Evolutionary conservation across 2,797 vertebrate species (phyloP).

Genomic region (Ctenopoma multispine): DNA sequence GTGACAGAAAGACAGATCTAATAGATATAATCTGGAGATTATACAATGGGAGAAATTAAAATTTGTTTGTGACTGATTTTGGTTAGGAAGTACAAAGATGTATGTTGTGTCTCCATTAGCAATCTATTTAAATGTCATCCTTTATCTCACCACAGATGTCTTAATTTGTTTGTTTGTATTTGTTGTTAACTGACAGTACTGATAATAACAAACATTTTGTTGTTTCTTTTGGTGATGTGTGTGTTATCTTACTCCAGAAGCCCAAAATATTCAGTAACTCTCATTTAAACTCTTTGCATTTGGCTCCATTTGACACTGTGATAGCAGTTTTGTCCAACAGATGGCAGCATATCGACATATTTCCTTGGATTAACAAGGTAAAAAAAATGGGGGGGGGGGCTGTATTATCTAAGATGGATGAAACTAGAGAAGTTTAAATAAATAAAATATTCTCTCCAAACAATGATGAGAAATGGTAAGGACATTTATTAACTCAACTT

Average conservation of each 20-base stretch:
- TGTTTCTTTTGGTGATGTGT: background rate
- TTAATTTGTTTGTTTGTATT: too few species aligned
- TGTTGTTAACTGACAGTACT: background rate
- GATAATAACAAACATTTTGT: background rate
- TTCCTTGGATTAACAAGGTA: background rate
- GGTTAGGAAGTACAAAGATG: background rate
- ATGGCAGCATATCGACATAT: constrained; percentile 50
- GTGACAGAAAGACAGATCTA: background rate
- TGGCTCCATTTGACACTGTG: background rate
- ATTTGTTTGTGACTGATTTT: background rate
- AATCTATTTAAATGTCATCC: background rate
- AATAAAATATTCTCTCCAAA: background rate
- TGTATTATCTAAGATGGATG: background rate
- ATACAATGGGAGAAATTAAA: background rate
- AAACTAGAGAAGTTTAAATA: background rate
- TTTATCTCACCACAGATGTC: background rate
- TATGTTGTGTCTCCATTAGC: background rate
- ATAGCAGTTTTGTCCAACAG: constrained; percentile 42
- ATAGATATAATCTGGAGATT: background rate
- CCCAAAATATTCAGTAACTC: background rate
- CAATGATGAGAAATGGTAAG: background rate
- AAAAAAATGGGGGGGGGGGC: too few species aligned
- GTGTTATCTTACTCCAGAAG: background rate
- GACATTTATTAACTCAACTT: too few species aligned
- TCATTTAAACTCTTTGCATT: background rate